Conservation (phyloP, 2,888 invertebrate species). For the Dyspetes luteomarginatus region DNA sequence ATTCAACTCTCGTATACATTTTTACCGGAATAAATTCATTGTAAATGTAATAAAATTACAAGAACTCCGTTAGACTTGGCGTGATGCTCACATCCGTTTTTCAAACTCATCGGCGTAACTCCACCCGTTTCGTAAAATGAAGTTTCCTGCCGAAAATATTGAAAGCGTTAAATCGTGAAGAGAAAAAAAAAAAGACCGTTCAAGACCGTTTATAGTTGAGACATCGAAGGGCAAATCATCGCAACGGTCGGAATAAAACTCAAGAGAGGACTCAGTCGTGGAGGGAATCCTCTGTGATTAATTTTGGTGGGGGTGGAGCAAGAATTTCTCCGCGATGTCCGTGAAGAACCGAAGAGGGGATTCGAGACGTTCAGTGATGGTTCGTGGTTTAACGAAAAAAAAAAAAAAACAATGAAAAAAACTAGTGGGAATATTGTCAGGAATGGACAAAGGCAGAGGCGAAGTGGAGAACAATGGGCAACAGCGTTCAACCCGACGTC, state of each 20-base stretch:
- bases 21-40: too few species aligned
- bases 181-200: not conserved
- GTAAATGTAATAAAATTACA: too few species aligned
- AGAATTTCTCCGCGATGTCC: conserved; percentile 2
- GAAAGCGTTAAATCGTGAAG: not conserved
- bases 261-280: too few species aligned
- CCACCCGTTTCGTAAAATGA: not conserved
- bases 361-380: conserved; percentile 36
- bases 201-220: not conserved
- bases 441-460: conserved; percentile 68
- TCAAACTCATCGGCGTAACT: too few species aligned
- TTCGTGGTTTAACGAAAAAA: conserved; percentile 43
- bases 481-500: conserved; percentile 38
- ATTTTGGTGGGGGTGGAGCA: conserved; percentile 66
- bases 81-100: too few species aligned
- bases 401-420: conserved; percentile 52
- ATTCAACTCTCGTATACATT: too few species aligned
- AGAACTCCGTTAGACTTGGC: too few species aligned
- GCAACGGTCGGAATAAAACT: too few species aligned
- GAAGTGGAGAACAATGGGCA: conserved; percentile 68
- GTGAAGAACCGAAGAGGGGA: conserved; percentile 29
- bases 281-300: conserved; percentile 44
- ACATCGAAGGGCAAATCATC: conserved; percentile 25
- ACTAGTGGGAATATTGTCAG: conserved; percentile 69
- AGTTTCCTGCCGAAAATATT: not conserved